Base-by-base conservation (phyloP, 2,888 invertebrate species). In the Synergus japonicus region DNA sequence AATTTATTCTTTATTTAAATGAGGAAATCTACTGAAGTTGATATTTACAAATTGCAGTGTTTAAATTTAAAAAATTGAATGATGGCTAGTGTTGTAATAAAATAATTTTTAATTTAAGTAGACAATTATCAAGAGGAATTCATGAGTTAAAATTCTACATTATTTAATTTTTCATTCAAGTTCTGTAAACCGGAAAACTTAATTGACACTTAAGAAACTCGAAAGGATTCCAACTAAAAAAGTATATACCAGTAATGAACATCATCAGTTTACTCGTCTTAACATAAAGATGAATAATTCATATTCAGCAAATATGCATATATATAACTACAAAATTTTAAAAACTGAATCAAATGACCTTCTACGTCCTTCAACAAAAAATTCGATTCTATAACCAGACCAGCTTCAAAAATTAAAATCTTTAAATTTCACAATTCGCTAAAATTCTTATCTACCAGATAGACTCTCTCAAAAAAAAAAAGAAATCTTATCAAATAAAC, bases 351-450 rank as follows among this genome's bases (percentile, higher is more conserved):
- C 58, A 79, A 78, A 58, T 86, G 86, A 86, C 86, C 86, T 86
- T 85, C 81, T 22, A 49, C 77, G 86, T 82, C 86, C 86, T 86
- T 86, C 82, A 84, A n/a, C 77, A 77, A 67, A 43, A 10, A 77
- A 58, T 79, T 10, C 37, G 44, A 41, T 49, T 44, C 43, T 15
- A 37, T 8, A 41, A n/a, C 9, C 46, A 4, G 41, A 10, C 12
- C 9, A 58, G 3, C n/a, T 9, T 58, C 0, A 18, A n/a, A 1
- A 58, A 58, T 58, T 8, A 10, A 18, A 58, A 58, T 10, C n/a
- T 3, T 18, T 58, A 18, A n/a, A 18, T 58, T 18, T 2, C n/a
- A 9, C 3, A 18, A 9, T 58, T 4, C 9, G 9, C 9, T 18
- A 18, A 58, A 18, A 18, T 1, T 8, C 58, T 58, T 58, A 58